These are phyloP conservation scores for Papilio gigon DNA, from an alignment of 2,888 invertebrate species.

Conservation along the genomic window DNA sequence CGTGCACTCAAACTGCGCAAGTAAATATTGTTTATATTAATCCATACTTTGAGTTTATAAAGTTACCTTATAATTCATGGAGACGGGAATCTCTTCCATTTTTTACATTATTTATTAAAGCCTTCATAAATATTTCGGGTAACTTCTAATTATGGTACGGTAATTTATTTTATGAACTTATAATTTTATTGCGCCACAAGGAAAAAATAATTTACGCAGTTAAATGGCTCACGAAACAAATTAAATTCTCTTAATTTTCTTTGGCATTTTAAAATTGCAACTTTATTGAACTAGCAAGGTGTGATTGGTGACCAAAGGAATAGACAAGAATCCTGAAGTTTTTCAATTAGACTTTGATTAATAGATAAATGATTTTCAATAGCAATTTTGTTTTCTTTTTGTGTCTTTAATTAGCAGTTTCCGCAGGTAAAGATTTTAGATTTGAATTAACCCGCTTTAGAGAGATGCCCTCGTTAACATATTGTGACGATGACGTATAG, in stretches of 20 bases:
- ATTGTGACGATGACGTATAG: no score
- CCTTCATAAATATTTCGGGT: constrained; percentile 2
- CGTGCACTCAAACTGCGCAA: not conserved
- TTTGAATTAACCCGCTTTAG: no score
- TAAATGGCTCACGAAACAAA: constrained; percentile 23
- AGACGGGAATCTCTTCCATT: constrained; percentile 3
- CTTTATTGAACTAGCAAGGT: not conserved
- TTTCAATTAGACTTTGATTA: no score
- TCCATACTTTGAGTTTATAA: not conserved
- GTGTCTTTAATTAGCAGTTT: no score
- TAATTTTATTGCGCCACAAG: constrained; percentile 33
- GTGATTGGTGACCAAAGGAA: not conserved
- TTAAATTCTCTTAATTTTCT: constrained; percentile 6
- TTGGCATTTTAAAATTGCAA: not conserved
- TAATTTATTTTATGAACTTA: constrained; percentile 30
- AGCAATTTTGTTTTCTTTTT: no score
- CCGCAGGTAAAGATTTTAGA: no score
- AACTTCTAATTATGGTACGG: not conserved
- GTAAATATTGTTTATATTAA: not conserved
- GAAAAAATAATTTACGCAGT: constrained; percentile 20
- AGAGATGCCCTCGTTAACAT: no score
- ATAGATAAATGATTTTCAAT: no score
- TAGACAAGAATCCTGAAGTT: no score
- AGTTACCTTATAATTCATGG: constrained; percentile 6
- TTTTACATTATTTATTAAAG: constrained; percentile 1